Evolutionary conservation across 2,888 invertebrate species (phyloP), one percentile per base, ranked within the genome.

Genomic region (Neoascia interrupta): DNA sequence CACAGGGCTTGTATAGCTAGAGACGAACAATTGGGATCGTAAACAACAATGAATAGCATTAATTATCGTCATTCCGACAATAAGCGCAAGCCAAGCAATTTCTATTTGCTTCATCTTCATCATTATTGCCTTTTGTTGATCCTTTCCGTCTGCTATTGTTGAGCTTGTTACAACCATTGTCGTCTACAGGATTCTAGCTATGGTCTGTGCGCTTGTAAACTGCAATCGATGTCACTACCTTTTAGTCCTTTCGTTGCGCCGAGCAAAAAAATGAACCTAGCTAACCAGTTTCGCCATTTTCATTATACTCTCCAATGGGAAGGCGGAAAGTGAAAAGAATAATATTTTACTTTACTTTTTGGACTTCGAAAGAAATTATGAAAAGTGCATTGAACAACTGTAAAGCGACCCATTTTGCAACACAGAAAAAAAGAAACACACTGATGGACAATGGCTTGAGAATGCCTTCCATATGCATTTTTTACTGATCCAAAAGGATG

Each of bases 71-170:
- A 41, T 70, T 72, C 60, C 53, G 70, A 54, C 72, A 64, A 54
- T 70, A 72, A 76, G 72, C 58, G 72, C 72, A 60, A 72, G 34
- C 58, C 72, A 60, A 76, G 76, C 76, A 76, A 76, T 76, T 76
- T 76, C 72, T 72, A 76, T 70, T 76, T 72, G 76, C 76, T 76
- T 60, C 76, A 72, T 76, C 76, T 64, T 76, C n/a, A n/a, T 76
- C 64, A 70, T 76, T 76, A 76, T 76, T 76, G 70, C 58, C n/a
- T 76, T 28, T 54, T 58, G 72, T 72, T 72, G 72, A 76, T 76
- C 72, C 53, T 64, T 66, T 66, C 34, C 58, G 45, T 64, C 34
- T 64, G 26, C 58, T 31, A n/a, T 58, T 64, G 37, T 58, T 58
- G 43, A 16, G 4, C 26, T 26, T 11, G 2, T 4, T 11, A 13